phyloP scores from a whole-genome alignment of 2,113 vertebrate species.

The Mustela lutreola region DNA sequence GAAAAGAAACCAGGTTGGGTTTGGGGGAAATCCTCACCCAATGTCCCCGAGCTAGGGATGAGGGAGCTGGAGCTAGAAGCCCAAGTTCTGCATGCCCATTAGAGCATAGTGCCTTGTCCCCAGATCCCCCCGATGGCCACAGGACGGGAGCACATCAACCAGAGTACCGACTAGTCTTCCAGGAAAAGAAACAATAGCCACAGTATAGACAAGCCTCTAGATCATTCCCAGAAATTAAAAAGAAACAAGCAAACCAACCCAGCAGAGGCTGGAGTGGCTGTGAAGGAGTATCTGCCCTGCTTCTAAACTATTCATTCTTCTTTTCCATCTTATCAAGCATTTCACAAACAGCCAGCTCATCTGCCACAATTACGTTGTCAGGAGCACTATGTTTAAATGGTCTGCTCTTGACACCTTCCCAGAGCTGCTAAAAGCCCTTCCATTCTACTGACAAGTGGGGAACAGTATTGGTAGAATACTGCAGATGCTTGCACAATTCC shows the following conservation, averaged over 20 bases:
- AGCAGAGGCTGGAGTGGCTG: neutral
- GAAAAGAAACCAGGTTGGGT: neutral
- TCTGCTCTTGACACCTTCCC: constrained; percentile 79
- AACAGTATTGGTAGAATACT: constrained; percentile 75
- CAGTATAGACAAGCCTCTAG: neutral
- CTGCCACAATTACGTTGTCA: constrained; percentile 82
- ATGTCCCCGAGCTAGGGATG: neutral
- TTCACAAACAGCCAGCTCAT: constrained; percentile 68
- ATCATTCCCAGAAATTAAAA: constrained; percentile 56
- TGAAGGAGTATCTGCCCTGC: neutral
- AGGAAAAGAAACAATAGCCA: neutral
- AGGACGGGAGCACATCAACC: neutral
- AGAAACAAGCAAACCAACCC: neutral
- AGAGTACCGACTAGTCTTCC: neutral
- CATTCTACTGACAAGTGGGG: constrained; percentile 80
- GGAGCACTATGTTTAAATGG: constrained; percentile 77
- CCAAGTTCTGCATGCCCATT: neutral
- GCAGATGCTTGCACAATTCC: constrained; percentile 62
- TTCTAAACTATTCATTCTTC: constrained; percentile 84
- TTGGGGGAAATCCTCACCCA: neutral
- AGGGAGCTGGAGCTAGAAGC: neutral
- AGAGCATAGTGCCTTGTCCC: neutral
- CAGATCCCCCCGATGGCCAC: neutral
- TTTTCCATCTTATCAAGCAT: constrained; percentile 72
- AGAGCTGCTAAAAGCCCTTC: constrained; percentile 84